Conservation (phyloP, 2,888 invertebrate species). For the Drosophila paucipuncta region DNA sequence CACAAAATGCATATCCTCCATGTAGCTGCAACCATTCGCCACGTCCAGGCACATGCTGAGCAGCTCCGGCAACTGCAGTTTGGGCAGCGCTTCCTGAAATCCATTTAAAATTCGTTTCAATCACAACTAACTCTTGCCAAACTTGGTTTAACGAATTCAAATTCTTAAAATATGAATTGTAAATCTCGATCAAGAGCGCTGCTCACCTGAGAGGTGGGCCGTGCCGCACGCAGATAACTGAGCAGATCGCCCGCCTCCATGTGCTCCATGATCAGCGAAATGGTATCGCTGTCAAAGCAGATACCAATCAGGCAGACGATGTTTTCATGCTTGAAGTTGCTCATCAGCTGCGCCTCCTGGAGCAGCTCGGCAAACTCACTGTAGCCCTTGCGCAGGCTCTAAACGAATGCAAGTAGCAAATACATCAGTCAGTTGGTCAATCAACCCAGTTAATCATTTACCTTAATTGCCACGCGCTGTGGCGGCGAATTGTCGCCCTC, state of each 20-base stretch:
- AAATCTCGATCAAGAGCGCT: background rate
- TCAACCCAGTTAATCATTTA: constrained; percentile 77
- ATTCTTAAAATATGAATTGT: background rate
- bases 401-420: constrained; percentile 18
- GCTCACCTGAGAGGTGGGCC: constrained; percentile 89
- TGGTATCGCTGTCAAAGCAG: constrained; percentile 96
- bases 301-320: constrained; percentile 97
- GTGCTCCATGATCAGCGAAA: constrained; percentile 97
- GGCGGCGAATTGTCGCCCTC: constrained; percentile 90
- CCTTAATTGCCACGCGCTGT: constrained; percentile 96
- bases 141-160: background rate
- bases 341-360: constrained; percentile 98
- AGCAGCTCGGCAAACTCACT: constrained; percentile 95
- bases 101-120: background rate
- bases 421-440: background rate
- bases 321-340: constrained; percentile 98
- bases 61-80: constrained; percentile 92
- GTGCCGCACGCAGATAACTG: constrained; percentile 93
- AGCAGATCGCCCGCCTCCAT: constrained; percentile 99
- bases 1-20: constrained; percentile 98
- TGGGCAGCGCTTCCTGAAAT: constrained; percentile 87
- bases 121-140: background rate
- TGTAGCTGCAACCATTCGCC: constrained; percentile 96
- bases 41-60: constrained; percentile 98
- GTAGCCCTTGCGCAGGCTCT: constrained; percentile 96